Base-by-base conservation (phyloP, 2,888 invertebrate species). In the Drosophila macrothrix region DNA sequence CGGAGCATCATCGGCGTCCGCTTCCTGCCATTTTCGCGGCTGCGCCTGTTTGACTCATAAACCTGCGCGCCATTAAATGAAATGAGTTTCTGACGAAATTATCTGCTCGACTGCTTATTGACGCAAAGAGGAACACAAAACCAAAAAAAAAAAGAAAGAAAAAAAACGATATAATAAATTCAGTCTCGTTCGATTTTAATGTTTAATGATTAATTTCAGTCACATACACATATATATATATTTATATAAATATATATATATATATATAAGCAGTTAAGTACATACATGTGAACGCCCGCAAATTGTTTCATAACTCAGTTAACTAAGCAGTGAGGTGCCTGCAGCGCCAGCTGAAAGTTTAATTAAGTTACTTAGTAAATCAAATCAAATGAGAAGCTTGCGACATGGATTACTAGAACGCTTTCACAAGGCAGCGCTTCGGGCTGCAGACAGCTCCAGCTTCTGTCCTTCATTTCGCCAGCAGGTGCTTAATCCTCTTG, bases 221-320 rank as follows among this genome's bases (percentile, higher is more conserved):
- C 56, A 62, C 67, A 28, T 41, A 59, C 39, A 22, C 69, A 25
- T 12, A 12, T 37, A 35, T 10, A 4, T 25, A 54, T 49, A 54
- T 29, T 39, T 60, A 52, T 49, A 31, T 28, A 3, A 25, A 28
- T 29, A 35, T 7, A 7, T 22, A 50, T 49, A 60, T 33, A 50
- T 56, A 46, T 49, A 29, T 22, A 28, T 25, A 33, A 12, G 33
- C 33, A 35, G 35, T 16, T 35, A 35, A 35, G 35, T 5, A 35
- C 35, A 5, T 35, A 59, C 35, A 54, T 50, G 41, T 28, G 43
- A 35, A 31, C 25, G 31, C 53, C 59, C 43, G 63, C 70, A 86
- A 86, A 86, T 88, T 78, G 82, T 88, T 88, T 78, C 89, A 90
- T 90, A 88, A 90, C 87, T 86, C 80, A 88, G 74, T 90, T 85